phyloP scores from a whole-genome alignment of 2,113 vertebrate genomes.

The Megalops atlanticus region DNA sequence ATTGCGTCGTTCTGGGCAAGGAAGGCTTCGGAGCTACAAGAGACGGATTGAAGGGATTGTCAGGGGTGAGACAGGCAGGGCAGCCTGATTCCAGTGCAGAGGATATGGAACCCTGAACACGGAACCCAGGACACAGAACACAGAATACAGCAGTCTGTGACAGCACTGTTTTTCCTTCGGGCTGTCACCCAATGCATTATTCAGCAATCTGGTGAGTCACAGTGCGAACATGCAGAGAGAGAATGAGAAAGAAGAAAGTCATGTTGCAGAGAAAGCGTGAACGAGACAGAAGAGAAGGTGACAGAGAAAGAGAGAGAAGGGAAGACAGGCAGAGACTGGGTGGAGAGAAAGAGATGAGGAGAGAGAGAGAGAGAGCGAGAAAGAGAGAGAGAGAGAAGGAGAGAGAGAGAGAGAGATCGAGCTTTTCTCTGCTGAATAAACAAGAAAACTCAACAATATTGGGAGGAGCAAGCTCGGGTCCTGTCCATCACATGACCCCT shows the following conservation, averaged over 20 bases:
- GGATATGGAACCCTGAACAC: too few relatives aligned
- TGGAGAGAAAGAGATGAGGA: background rate
- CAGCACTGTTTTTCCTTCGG: background rate
- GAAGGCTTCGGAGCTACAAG: background rate
- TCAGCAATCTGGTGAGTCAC: conserved; percentile 6
- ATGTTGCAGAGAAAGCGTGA: background rate
- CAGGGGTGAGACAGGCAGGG: background rate
- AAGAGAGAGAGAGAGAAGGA: background rate
- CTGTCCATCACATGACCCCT: background rate
- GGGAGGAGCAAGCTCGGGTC: conserved; percentile 21
- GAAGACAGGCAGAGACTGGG: background rate
- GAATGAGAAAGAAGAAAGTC: background rate
- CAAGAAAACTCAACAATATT: conserved; percentile 26
- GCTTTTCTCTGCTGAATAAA: conserved; percentile 37
- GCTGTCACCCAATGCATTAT: conserved; percentile 13
- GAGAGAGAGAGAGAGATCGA: background rate
- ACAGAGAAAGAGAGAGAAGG: background rate
- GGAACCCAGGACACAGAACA: too few relatives aligned
- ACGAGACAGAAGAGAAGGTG: background rate
- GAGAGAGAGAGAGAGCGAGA: background rate
- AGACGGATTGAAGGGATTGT: background rate
- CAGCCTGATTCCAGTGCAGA: background rate
- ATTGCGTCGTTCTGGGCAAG: too few relatives aligned
- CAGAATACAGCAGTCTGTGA: background rate
- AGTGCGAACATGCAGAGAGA: background rate